Evolutionary conservation across 2,888 invertebrate genomes (phyloP).

Genomic region (Luffia ferchaultella): DNA sequence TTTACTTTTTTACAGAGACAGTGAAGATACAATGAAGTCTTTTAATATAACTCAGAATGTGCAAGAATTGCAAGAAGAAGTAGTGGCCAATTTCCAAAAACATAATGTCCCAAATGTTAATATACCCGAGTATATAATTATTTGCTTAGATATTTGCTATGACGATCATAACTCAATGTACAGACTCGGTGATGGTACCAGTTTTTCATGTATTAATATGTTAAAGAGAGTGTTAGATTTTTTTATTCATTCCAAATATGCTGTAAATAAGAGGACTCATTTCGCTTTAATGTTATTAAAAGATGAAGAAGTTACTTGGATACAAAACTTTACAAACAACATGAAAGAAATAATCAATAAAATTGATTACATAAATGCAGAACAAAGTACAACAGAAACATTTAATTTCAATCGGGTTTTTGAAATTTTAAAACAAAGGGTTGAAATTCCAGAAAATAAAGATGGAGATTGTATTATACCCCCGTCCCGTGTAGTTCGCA

Average conservation of each 20-base stretch:
- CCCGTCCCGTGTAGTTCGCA: conserved; percentile 68
- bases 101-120: conserved; percentile 57
- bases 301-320: conserved; percentile 57
- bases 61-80: conserved; percentile 35
- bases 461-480: conserved; percentile 42
- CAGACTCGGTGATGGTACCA: conserved; percentile 58
- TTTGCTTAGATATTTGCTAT: conserved; percentile 69
- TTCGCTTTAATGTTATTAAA: conserved; percentile 69
- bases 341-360: conserved; percentile 61
- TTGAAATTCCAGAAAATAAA: conserved; percentile 52
- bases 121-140: conserved; percentile 69
- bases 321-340: conserved; percentile 71
- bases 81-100: conserved; percentile 48
- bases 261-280: conserved; percentile 68
- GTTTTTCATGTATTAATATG: conserved; percentile 66
- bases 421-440: conserved; percentile 55
- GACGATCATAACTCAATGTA: conserved; percentile 64
- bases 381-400: conserved; percentile 54
- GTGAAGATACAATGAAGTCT: too few species aligned
- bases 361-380: conserved; percentile 60
- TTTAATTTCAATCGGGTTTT: conserved; percentile 68
- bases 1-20: too few species aligned
- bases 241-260: conserved; percentile 69
- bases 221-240: conserved; percentile 69
- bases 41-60: too few species aligned